Evolutionary conservation across 2,113 vertebrate genomes (phyloP), one percentile per base, ranked within the genome.

Genomic region (western clawed frog (Xenopus tropicalis)): DNA sequence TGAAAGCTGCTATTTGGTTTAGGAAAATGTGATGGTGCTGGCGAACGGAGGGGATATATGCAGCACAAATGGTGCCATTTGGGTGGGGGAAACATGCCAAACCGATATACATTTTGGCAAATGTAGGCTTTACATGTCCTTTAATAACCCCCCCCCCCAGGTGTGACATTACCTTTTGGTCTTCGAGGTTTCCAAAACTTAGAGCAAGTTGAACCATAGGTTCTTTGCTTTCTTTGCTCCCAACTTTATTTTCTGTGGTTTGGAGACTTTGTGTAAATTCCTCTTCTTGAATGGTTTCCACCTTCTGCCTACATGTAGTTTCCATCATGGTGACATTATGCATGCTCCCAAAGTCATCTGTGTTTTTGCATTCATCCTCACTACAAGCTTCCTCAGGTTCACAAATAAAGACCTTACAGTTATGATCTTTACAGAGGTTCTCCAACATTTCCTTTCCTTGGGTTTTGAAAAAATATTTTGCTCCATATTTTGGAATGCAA

Each of bases 391-490:
- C 44, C 44, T 44, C 62, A 44, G 43, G 10, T 11, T 58, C 67
- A 57, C 29, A 42, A 42, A 58, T 14, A 20, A 58, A 42, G 52
- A 57, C 17, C 11, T 19, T 16, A 3, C 67, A 69, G 7, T 23
- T 54, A n/a, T 11, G 42, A 21, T 20, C 20, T 12, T 57, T 43
- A 21, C 25, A 3, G 10, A 58, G 5, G 7, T 24, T 20, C 29
- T 69, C 52, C 42, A 57, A 10, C n/a, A 57, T 8, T 22, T 13
- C 14, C n/a, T 58, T 58, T 58, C 52, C 67, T 21, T 57, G 46
- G 19, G 56, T 69, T 10, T 58, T 58, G 42, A 69, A 69, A 69
- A 21, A 69, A 58, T 42, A 13, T n/a, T 10, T 21, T 43, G 67
- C 67, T 37, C 67, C 67, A 43, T 57, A 10, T 42, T 69, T 69